A percentile compares a stretch with the other conserved stretches of the same genome.
Evolutionary conservation across 2,797 vertebrate genomes (phyloP).

Genomic region (Catostomus latipinnis): DNA sequence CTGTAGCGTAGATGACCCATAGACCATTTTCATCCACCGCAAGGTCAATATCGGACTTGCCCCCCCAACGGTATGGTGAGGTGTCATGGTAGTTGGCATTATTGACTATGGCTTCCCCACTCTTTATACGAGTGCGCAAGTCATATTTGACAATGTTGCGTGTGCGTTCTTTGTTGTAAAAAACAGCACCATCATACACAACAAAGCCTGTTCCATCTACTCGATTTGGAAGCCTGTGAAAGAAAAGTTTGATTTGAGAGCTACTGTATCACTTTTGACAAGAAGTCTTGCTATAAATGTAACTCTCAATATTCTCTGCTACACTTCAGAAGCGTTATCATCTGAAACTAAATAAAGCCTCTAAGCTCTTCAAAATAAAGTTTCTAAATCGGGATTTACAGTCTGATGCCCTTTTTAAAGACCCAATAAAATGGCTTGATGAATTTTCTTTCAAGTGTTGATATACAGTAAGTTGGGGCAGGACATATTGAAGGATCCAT

Average conservation of each 20-base stretch:
- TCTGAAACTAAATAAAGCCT: slow-evolving; percentile 3
- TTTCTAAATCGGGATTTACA: no score
- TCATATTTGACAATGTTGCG: slow-evolving; percentile 95
- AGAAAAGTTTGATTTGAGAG: slow-evolving; percentile 28
- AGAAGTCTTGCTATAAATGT: not conserved
- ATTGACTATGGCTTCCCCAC: slow-evolving; percentile 91
- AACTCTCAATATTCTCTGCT: not conserved
- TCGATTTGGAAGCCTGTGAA: slow-evolving; percentile 87
- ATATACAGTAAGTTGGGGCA: no score
- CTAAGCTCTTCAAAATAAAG: no score
- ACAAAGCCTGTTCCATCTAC: slow-evolving; percentile 95
- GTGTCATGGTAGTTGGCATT: slow-evolving; percentile 97
- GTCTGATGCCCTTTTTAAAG: not conserved
- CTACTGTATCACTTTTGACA: not conserved
- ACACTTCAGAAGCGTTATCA: not conserved
- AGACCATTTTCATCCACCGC: slow-evolving; percentile 94
- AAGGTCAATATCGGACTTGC: slow-evolving; percentile 94
- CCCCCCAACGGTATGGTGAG: slow-evolving; percentile 94
- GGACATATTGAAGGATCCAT: no score
- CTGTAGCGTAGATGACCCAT: slow-evolving; percentile 95
- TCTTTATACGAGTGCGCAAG: slow-evolving; percentile 93
- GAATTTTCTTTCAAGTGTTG: no score
- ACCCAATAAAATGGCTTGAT: no score
- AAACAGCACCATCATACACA: slow-evolving; percentile 93
- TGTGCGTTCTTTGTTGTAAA: slow-evolving; percentile 96